Base-by-base conservation (phyloP, 2,797 vertebrate species). In the Pangasius larnaudii region DNA sequence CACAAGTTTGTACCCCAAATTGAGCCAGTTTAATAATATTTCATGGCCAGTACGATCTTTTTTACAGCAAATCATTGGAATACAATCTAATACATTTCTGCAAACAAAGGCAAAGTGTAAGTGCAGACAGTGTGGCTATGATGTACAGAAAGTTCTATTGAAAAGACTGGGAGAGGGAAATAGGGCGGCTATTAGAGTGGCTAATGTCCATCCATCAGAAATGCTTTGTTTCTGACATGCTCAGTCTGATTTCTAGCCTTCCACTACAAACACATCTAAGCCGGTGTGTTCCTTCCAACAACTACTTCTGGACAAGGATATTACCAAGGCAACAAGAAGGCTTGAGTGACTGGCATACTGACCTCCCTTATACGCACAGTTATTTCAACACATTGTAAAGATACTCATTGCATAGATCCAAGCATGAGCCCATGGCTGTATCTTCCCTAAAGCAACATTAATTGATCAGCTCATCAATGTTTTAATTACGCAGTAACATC, bases 321-420 rank as follows among this genome's bases (percentile, higher is more conserved):
- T 59, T 14, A 19, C 53, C 78, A 80, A 80, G 53, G 78, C 53
- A 80, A 80, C 78, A 11, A 80, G 49, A 18, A 58, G 22, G 56
- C 78, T 14, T 39, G 19, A 80, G 2, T 1, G 78, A 27, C 36
- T 27, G 33, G 36, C 36, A 61, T 80, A 6, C 13, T 59, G 56
- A 42, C 33, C 13, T 27, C 13, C 18, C 33, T 61, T 16, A 39
- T 42, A 81, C 16, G 56, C 33, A 59, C 8, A 8, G 49, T 56
- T 56, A 58, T 81, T 81, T 42, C 78, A 39, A 16, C 22, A 81
- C 77, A 22, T 36, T 58, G 9, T 79, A 33, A 78, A 10, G 18
- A 33, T 0, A 16, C n/a, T 78, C 51, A 79, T 22, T 6, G 27
- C 46, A 30, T 7, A 53, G 74, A 77, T 51, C 51, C 8, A 19